Evolutionary conservation across 2,113 vertebrate species (phyloP), one percentile per base, ranked within the genome.

Genomic region (Tyrannus savana): DNA sequence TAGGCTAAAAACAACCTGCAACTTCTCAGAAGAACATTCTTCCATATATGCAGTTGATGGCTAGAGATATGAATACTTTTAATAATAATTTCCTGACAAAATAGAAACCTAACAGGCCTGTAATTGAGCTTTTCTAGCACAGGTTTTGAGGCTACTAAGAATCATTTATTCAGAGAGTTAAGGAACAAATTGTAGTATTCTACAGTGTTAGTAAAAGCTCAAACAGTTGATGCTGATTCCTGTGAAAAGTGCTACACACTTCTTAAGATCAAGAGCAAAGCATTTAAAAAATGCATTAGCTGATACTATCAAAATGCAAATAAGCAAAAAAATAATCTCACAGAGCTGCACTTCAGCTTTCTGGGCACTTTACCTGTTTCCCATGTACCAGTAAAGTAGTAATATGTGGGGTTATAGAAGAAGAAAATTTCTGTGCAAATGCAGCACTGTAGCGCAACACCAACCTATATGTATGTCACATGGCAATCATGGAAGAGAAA

Each of bases 321-420:
- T 44, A 93, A 97, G 96, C 68, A 59, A 87, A 83, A 92, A 85
- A 96, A 66, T 80, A 88, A 5, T 79, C 72, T 94, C 95, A 97
- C 66, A 98, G 98, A 97, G 97, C 73, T 92, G n/a, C 76, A 87
- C 67, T 84, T 94, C 89, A 97, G 93, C 88, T 88, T 80, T 96
- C 47, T 82, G 89, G 94, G 96, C 93, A 95, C 98, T 97, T 98
- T 99, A 99, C 99, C 99, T 99, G 99, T 97, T 99, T 99, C 97
- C 99, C 99, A 95, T 99, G 98, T 98, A 99, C 99, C 98, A 99
- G 97, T 93, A 99, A 98, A 93, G 99, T 99, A 96, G 99, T 99
- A 98, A 99, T 98, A 98, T 99, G 99, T 93, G 99, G 99, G 90
- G 99, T 98, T 98, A 99, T 98, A 98, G 99, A 99, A 98, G 99